These are phyloP conservation scores for Oreochromis mossambicus DNA, from an alignment of 2,797 vertebrate genomes.

Conservation along the genomic window DNA sequence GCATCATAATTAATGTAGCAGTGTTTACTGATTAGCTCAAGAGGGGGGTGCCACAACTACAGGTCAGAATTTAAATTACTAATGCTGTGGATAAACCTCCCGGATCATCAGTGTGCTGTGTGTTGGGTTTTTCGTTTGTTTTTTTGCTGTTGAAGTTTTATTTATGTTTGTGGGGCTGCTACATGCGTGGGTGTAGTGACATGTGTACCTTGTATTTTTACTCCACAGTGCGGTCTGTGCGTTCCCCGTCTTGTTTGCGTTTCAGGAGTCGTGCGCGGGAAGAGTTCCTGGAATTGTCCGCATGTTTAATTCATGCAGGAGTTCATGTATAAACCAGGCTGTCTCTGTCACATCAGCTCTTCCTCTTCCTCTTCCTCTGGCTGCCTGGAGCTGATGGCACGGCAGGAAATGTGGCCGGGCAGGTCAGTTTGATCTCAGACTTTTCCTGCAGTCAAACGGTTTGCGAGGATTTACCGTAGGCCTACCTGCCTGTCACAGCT, in stretches of 20 bases:
- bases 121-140: background rate
- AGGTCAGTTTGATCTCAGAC: constrained; percentile 16
- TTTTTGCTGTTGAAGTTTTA: background rate
- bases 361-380: constrained; percentile 28
- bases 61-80: constrained; percentile 35
- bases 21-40: background rate
- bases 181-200: background rate
- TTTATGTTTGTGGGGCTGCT: background rate
- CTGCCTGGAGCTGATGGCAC: background rate
- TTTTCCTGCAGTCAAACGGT: background rate
- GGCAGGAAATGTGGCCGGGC: constrained; percentile 8
- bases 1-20: constrained; percentile 14
- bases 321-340: constrained; percentile 26
- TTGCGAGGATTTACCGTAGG: background rate
- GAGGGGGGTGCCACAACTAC: background rate
- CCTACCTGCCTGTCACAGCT: constrained; percentile 5
- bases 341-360: constrained; percentile 26
- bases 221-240: background rate
- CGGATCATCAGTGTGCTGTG: background rate
- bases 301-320: constrained; percentile 60
- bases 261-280: background rate
- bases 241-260: background rate
- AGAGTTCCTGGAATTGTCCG: constrained; percentile 26
- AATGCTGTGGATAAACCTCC: background rate
- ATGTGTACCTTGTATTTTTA: constrained; percentile 3